phyloP scores from a whole-genome alignment of 2,113 vertebrate species.

The Microtus oregoni region DNA sequence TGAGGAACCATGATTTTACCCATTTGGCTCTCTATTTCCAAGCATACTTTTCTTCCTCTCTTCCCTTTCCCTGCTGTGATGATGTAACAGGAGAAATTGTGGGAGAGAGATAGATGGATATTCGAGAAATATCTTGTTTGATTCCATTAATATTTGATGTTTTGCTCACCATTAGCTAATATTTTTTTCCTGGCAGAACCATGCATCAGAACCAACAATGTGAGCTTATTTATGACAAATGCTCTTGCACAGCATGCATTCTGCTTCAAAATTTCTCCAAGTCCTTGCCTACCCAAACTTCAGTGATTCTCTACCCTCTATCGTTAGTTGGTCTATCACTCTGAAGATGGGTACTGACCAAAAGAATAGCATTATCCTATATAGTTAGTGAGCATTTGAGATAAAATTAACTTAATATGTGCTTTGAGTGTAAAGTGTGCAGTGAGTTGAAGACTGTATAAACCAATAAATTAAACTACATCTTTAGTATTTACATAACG shows the following conservation, averaged over 20 bases:
- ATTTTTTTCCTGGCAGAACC: neutral
- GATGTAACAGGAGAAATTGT: neutral
- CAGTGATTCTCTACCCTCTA: neutral
- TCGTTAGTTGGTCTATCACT: neutral
- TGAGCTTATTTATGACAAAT: neutral
- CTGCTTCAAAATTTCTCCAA: neutral
- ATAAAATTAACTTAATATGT: neutral
- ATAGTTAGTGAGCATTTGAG: neutral
- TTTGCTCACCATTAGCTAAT: neutral
- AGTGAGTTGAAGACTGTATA: neutral
- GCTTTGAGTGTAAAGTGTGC: neutral
- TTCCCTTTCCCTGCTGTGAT: neutral
- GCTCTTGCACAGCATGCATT: neutral
- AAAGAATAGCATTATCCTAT: neutral
- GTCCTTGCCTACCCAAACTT: accelerated
- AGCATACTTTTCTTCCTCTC: neutral
- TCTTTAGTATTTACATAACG: neutral
- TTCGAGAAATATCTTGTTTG: neutral
- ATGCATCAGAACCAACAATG: accelerated
- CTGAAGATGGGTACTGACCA: accelerated
- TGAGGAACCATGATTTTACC: no score
- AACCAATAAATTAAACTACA: neutral
- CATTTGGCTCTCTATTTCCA: accelerated
- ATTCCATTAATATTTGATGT: neutral
- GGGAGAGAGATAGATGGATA: neutral